Base-by-base conservation (phyloP, 2,113 vertebrate genomes). In the Laticauda colubrina region DNA sequence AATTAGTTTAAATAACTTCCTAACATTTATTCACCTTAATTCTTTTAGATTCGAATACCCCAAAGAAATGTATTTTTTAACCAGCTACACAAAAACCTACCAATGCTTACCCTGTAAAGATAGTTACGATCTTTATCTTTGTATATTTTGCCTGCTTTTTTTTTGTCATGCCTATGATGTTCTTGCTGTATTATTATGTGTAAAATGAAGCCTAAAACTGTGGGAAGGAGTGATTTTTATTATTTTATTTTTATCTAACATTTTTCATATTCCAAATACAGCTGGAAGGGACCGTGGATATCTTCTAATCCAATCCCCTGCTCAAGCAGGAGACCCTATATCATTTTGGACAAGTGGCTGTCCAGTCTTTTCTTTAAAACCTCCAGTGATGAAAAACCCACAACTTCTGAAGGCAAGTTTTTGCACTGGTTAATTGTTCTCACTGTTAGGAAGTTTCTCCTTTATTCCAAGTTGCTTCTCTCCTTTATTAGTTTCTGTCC, bases 131-230 rank as follows among this genome's bases (percentile, higher is more conserved):
- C 34, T 93, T 57, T 86, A 91, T 3, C 3, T 94, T 24, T 1
- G 4, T 55, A 34, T 51, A 53, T 91, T 91, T 24, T 91, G 2
- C 6, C 43, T 85, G 15, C 5, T 59, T 21, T 14, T 21, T 14
- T 94, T 94, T 75, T 39, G 1, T 4, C 69, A 24, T 94, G 39
- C 12, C 43, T 21, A 93, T 94, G 93, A 87, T 86, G 89, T 4
- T 94, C 90, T 91, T 95, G 51, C 87, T 81, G 90, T 95, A 93
- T n/a, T 43, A 85, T 94, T 94, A 23, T 92, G n/a, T 55, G 34
- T 5, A 95, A 91, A 48, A 12, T 95, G 96, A 94, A 93, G 3
- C 92, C 4, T 93, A 93, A 54, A 55, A 81, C 20, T 95, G 85
- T 26, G 92, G 61, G 26, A 6, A 75, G 45, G 45, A 18, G 0